Conservation (phyloP, 2,113 vertebrate genomes). For the Globicephala melas region DNA sequence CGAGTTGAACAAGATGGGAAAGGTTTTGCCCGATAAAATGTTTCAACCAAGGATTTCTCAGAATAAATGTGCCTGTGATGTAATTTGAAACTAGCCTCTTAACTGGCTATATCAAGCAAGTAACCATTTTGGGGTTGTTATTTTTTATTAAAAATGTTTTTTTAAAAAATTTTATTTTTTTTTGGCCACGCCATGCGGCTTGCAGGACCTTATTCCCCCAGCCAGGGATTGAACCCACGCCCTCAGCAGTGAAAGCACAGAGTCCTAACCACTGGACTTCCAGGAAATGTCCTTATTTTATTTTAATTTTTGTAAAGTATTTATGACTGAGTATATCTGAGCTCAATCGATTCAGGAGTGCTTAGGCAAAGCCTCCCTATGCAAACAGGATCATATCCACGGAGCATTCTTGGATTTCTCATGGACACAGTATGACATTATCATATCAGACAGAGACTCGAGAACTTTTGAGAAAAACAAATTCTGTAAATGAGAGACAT, state of each 20-base stretch:
- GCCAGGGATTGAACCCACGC: no score
- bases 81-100: background rate
- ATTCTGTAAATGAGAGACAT: rapidly evolving
- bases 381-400: background rate
- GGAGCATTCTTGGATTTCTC: background rate
- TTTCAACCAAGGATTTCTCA: background rate
- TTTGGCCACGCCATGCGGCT: background rate
- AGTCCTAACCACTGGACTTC: background rate
- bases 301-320: background rate
- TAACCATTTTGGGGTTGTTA: background rate
- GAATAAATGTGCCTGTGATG: background rate
- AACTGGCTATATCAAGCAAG: background rate
- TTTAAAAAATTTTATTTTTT: background rate
- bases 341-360: background rate
- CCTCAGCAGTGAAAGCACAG: no score
- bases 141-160: background rate
- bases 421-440: background rate
- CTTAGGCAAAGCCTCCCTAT: rapidly evolving
- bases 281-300: background rate
- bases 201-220: no score
- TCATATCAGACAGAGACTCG: background rate
- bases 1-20: background rate
- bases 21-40: background rate
- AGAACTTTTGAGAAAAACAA: background rate
- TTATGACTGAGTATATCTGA: no score